Conservation (phyloP, 2,797 vertebrate species). For the Hydrophis major region DNA sequence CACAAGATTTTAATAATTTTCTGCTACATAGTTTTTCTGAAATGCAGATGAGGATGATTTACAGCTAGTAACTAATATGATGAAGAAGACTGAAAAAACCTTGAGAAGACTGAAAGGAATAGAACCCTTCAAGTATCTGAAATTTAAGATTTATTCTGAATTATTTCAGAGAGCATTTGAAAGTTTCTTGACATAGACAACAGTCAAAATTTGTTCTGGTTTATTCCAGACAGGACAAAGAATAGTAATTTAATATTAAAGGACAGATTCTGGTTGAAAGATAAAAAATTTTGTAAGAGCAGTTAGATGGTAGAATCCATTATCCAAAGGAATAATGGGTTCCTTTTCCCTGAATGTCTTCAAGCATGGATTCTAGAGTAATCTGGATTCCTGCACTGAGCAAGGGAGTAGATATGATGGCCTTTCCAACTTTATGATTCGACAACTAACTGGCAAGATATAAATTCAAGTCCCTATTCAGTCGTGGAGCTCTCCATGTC, state of each 20-base stretch:
- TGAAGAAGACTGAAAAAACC: background rate
- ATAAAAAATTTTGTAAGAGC: background rate
- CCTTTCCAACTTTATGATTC: background rate
- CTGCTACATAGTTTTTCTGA: background rate
- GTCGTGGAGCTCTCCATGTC: background rate
- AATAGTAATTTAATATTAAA: background rate
- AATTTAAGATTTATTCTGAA: background rate
- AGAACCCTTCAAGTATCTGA: background rate
- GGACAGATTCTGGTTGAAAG: background rate
- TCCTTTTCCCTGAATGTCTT: background rate
- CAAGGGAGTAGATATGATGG: background rate
- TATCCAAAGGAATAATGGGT: background rate
- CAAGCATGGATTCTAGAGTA: background rate
- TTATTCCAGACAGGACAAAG: background rate
- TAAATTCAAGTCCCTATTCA: background rate
- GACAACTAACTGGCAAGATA: background rate
- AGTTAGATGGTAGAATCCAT: background rate
- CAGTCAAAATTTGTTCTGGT: background rate
- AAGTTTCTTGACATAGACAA: background rate
- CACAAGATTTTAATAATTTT: background rate
- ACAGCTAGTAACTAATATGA: background rate
- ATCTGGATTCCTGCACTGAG: background rate
- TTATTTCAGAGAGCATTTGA: background rate
- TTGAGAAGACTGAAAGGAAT: background rate
- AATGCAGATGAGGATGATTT: background rate